These are phyloP conservation scores for Pseudorhiza aurosa DNA, from an alignment of 30 jellyfish, hydroid and myxozoan genomes.

Conservation along the genomic window DNA sequence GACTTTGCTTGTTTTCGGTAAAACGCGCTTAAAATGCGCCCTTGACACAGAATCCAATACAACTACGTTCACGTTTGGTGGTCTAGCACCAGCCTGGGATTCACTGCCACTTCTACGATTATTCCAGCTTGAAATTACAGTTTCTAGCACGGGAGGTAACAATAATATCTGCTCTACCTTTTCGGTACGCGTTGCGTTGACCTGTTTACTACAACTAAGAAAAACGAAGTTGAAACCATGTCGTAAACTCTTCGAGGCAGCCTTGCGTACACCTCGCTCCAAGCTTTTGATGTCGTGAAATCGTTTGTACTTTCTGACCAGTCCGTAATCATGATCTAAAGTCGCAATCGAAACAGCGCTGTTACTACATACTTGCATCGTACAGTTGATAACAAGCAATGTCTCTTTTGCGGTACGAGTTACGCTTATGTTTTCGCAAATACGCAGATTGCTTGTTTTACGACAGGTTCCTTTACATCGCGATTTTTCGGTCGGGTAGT, in stretches of 20 bases:
- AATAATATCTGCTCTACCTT: slow-evolving; percentile 26
- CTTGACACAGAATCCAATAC: slow-evolving; percentile 89
- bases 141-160: slow-evolving; percentile 42
- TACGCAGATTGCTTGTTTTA: neutral
- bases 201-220: slow-evolving; percentile 29
- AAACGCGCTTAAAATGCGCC: slow-evolving; percentile 73
- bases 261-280: slow-evolving; percentile 45
- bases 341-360: slow-evolving; percentile 15
- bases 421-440: slow-evolving; percentile 5
- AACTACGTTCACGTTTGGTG: slow-evolving; percentile 71
- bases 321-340: slow-evolving; percentile 35
- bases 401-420: neutral
- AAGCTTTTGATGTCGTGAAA: slow-evolving; percentile 5
- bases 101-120: neutral
- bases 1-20: slow-evolving; percentile 65
- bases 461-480: slow-evolving; percentile 29
- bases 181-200: neutral
- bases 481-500: neutral
- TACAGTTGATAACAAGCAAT: slow-evolving; percentile 19
- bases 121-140: too few relatives aligned
- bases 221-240: slow-evolving; percentile 45
- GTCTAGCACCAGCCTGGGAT: neutral
- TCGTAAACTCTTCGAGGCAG: slow-evolving; percentile 14
- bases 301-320: neutral
- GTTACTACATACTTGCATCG: slow-evolving; percentile 25